Evolutionary conservation across 2,113 vertebrate species (phyloP), one percentile per base, ranked within the genome.

Genomic region (Platysternon megacephalum): DNA sequence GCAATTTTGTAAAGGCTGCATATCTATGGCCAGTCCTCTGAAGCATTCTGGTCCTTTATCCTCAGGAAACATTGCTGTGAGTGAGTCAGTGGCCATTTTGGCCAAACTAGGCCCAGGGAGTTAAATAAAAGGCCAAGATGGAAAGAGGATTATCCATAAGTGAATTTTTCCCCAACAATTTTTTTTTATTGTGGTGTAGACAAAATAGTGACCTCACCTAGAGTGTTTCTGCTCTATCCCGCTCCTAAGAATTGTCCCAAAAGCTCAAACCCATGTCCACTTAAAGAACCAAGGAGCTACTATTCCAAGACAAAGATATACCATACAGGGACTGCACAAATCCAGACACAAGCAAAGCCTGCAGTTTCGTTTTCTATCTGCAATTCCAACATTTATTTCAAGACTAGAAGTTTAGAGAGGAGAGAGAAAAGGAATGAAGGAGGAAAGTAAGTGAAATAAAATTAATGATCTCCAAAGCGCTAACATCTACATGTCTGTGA

Each of bases 401-500:
- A 51, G 13, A 80, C 84, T 86, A 91, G 85, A 93, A 93, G 84
- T 89, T 48, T 91, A 35, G 72, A 90, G 21, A 3, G 32, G 49
- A 10, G 78, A 92, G 51, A 93, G 56, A 68, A 14, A 39, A 80
- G 52, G 52, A 53, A 53, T 53, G 52, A 53, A 53, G 56, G 26
- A 85, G 5, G 42, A 96, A 88, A 84, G 68, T 39, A 94, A 93
- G 90, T 84, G 6, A 85, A 94, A 88, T 1, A 90, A 76, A 58
- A 58, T 58, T 29, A 6, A 58, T 29, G 26, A 5, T 8, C 26
- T 84, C 49, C 3, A 74, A 9, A 87, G 82, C 82, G 81, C 17
- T 72, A 55, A 48, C 48, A 72, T 6, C 32, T 46, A 55, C 82
- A 72, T 44, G 17, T 13, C 91, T 2, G 32, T n/a, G 82, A 12